Evolutionary conservation across 2,113 vertebrate species (phyloP).

Genomic region (Rynchops niger): DNA sequence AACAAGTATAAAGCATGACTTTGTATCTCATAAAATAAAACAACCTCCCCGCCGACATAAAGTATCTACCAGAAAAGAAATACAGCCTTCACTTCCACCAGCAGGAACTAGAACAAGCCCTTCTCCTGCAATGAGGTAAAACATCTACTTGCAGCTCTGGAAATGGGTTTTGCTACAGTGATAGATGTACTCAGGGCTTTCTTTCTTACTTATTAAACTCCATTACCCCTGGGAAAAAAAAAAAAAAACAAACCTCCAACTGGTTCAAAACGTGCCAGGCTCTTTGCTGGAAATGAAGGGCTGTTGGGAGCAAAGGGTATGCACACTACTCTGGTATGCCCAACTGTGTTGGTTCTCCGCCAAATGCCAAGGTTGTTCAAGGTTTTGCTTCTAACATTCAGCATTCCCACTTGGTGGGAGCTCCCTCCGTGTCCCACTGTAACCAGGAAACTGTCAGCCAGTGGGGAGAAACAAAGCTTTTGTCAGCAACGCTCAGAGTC

Average conservation of each 20-base stretch:
- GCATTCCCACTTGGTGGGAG: neutral
- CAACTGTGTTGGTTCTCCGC: neutral
- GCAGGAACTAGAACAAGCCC: neutral
- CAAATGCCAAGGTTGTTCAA: conserved; percentile 5
- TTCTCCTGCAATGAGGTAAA: neutral
- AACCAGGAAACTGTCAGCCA: neutral
- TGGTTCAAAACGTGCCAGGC: neutral
- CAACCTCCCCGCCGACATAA: neutral
- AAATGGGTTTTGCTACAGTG: neutral
- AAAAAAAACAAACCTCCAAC: neutral
- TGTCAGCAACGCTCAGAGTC: neutral
- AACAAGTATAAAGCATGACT: neutral
- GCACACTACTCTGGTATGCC: neutral
- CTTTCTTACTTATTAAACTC: neutral
- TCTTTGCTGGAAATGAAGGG: neutral
- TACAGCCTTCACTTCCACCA: neutral
- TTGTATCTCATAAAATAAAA: neutral
- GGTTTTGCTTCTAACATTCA: neutral
- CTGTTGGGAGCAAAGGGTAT: neutral
- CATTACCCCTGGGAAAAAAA: neutral
- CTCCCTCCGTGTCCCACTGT: neutral
- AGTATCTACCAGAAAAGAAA: neutral
- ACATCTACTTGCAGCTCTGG: neutral
- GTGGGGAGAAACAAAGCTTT: neutral
- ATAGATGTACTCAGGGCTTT: neutral